These are phyloP conservation scores for Tipula lateralis DNA, from an alignment of 2,888 invertebrate genomes.

Conservation along the genomic window DNA sequence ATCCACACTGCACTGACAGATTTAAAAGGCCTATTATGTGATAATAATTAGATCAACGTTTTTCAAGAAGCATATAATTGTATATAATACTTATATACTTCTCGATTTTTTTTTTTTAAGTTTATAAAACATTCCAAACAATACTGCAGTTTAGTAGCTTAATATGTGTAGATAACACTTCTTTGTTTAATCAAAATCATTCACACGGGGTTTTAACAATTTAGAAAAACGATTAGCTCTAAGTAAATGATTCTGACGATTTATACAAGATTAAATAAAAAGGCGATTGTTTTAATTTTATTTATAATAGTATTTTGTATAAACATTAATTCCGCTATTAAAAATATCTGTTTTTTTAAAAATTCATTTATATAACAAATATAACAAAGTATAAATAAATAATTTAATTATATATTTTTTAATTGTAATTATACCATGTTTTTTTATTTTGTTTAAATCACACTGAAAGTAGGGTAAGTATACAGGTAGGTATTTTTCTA, in stretches of 20 bases:
- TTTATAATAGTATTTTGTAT: slow-evolving; percentile 13
- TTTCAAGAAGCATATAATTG: background rate
- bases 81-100: background rate
- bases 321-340: background rate
- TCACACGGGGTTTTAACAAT: background rate
- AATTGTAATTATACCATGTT: background rate
- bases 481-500: background rate
- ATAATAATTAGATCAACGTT: slow-evolving; percentile 24
- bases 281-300: background rate
- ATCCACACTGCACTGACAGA: slow-evolving; percentile 67
- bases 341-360: background rate
- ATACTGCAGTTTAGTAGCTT: background rate
- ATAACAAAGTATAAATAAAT: slow-evolving; percentile 7
- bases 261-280: background rate
- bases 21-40: slow-evolving; percentile 37
- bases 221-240: background rate
- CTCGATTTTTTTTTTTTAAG: no score
- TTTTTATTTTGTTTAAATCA: background rate
- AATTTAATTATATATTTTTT: background rate
- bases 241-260: background rate
- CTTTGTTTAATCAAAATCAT: background rate
- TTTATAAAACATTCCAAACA: background rate
- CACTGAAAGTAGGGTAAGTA: background rate
- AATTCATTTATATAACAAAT: background rate
- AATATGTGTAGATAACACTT: background rate